Base-by-base conservation (phyloP, 2,888 invertebrate genomes). In the Lasioglossum marginatum region DNA sequence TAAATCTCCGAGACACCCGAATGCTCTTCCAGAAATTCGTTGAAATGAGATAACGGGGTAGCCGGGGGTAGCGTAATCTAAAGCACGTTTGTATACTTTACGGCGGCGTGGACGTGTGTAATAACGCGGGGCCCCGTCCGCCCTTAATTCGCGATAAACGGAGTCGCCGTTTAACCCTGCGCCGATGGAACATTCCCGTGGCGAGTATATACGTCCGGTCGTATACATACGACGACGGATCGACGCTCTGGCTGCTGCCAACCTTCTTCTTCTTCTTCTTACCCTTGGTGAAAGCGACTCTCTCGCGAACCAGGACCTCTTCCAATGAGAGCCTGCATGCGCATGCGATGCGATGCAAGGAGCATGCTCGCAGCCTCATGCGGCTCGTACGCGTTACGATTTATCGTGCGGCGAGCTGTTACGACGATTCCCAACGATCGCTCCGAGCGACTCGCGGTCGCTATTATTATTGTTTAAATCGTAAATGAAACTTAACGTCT, bases 1-100 rank as follows among this genome's bases (percentile, higher is more conserved):
- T 74, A 74, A 85, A 45, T 74, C 72, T 27, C 31, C 66, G 75
- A 57, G 77, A 80, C 83, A 82, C 37, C 85, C 77, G 43, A 84
- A 88, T 77, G 77, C 78, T 85, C 79, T 82, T 87, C 70, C 81
- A 84, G 87, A 82, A 84, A 90, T 89, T 80, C 76, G 81, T 86
- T 81, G 76, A 82, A 88, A 84, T 75, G 60, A 79, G 87, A 87
- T 88, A 89, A 89, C 48, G 48, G 43, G 68, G 37, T 23, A 52
- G 40, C 57, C n/a, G 75, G 75, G 79, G 43, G 63, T 70, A 48
- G 60, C 75, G n/a, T 83, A 83, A 81, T 87, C 83, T 83, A 66
- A 66, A 77, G 77, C 81, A 48, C 75, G 63, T 43, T 45, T 68
- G 77, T 76, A 79, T 79, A 74, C 72, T 79, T 85, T 85, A 85